A percentile compares a stretch with the other conserved stretches of the same genome.
phyloP scores from a whole-genome alignment of 2,797 vertebrate genomes.

The Balearica regulorum region DNA sequence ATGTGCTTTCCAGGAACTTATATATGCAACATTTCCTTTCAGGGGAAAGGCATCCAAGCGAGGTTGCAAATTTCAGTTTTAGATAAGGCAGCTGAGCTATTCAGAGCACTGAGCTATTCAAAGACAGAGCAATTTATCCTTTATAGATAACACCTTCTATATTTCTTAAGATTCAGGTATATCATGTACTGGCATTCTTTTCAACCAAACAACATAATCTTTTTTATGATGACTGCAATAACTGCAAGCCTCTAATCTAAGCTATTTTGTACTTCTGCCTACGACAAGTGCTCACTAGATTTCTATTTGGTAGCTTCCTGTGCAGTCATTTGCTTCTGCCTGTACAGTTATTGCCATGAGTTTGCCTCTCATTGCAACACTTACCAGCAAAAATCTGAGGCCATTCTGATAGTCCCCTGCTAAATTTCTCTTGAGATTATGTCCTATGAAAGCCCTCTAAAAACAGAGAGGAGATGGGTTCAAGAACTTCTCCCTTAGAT shows the following conservation, averaged over 20 bases:
- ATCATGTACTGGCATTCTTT: not conserved
- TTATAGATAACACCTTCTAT: constrained; percentile 8
- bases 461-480: not conserved
- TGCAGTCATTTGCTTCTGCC: not conserved
- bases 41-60: not conserved
- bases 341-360: not conserved
- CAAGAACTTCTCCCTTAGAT: not conserved
- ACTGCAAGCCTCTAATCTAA: constrained; percentile 7
- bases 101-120: not conserved
- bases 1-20: not conserved
- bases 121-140: constrained; percentile 38
- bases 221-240: not conserved
- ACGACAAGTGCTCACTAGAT: not conserved
- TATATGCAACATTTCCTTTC: not conserved
- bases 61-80: constrained; percentile 29
- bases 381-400: not conserved
- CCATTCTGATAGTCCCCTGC: not conserved
- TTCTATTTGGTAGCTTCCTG: not conserved
- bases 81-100: constrained; percentile 37
- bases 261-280: constrained; percentile 2
- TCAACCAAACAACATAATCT: constrained; percentile 6
- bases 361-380: not conserved
- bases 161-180: not conserved
- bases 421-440: not conserved
- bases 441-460: not conserved